Evolutionary conservation across 2,797 vertebrate species (phyloP).

Genomic region (Sylvilagus floridanus): DNA sequence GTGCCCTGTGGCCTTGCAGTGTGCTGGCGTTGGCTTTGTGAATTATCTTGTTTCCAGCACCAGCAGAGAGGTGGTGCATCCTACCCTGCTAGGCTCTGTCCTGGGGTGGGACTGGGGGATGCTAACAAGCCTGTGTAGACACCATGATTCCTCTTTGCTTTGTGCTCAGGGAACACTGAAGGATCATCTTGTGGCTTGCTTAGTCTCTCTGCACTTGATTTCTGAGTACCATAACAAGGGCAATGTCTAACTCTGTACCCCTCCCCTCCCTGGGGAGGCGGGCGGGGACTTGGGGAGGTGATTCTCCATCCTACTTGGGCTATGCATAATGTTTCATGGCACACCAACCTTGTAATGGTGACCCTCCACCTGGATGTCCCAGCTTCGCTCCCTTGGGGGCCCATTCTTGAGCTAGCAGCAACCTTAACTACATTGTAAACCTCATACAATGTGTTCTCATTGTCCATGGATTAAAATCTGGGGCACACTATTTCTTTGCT

Average conservation of each 20-base stretch:
- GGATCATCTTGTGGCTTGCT: background rate
- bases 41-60: background rate
- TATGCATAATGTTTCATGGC: background rate
- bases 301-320: background rate
- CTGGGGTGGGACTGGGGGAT: background rate
- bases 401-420: background rate
- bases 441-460: background rate
- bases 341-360: background rate
- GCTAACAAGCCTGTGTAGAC: background rate
- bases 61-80: background rate
- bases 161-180: background rate
- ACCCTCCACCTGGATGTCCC: background rate
- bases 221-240: background rate
- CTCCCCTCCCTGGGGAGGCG: no score
- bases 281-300: background rate
- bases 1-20: background rate
- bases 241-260: background rate
- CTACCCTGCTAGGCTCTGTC: background rate
- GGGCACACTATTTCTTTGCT: background rate
- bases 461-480: background rate
- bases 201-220: background rate
- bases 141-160: background rate
- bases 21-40: constrained; percentile 10
- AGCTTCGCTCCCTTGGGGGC: background rate
- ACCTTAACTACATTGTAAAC: background rate